A percentile compares a stretch with the other conserved stretches of the same genome.
Conservation (phyloP, 2,797 vertebrate species). For the Poeciliopsis paucimaculata region DNA sequence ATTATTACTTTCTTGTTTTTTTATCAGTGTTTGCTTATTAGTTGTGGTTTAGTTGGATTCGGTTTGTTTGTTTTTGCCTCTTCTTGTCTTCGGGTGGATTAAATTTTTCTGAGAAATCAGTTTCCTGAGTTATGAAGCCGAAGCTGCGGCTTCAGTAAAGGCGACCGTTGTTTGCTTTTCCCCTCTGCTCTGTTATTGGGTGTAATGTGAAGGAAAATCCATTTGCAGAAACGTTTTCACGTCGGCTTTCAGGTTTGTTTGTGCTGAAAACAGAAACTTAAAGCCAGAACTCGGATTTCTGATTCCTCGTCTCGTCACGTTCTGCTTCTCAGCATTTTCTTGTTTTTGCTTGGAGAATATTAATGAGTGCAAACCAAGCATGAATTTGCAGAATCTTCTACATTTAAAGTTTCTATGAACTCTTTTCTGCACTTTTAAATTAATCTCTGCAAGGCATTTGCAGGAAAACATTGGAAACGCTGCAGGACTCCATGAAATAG, state of each 20-base stretch:
- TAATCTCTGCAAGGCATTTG: conserved; percentile 35
- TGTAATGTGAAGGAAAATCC: conserved; percentile 34
- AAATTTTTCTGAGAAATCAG: neutral
- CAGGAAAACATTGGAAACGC: conserved; percentile 17
- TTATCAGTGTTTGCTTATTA: too few species aligned
- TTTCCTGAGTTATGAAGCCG: neutral
- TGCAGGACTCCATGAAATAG: conserved; percentile 12
- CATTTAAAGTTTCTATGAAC: neutral
- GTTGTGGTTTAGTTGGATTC: too few species aligned
- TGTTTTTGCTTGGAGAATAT: conserved; percentile 7
- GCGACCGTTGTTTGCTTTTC: conserved; percentile 28
- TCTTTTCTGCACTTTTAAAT: conserved; percentile 29
- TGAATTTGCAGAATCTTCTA: neutral
- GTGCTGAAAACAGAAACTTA: conserved; percentile 21
- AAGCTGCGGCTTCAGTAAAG: conserved; percentile 5
- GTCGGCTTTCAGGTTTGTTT: conserved; percentile 43
- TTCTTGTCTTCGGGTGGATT: neutral
- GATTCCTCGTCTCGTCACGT: neutral
- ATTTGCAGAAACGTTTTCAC: conserved; percentile 28
- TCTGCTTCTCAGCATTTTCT: neutral
- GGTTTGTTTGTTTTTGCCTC: neutral
- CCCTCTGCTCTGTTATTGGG: conserved; percentile 27
- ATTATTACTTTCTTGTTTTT: too few species aligned
- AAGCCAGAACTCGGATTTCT: neutral
- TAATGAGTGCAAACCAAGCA: conserved; percentile 7